Percentiles rank a stretch among this genome's conserved stretches.
phyloP scores from a whole-genome alignment of 1,140 invertebrate species.

The Penaeus indicus region DNA sequence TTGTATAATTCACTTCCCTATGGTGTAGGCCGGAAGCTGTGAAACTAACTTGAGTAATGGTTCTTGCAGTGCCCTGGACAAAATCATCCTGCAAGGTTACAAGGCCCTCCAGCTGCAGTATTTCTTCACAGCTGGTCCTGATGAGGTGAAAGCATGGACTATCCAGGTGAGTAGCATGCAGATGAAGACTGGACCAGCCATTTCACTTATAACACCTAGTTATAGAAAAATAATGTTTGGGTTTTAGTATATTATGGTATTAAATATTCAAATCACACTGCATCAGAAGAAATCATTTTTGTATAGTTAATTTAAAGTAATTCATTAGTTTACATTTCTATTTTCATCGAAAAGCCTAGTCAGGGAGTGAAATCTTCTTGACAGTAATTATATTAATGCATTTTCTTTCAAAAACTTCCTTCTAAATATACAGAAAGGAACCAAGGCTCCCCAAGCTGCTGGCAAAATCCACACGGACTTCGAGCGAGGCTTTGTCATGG shows the following conservation, averaged over 20 bases:
- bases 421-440: constrained; percentile 83
- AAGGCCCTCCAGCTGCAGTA: constrained; percentile 95
- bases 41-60: too few species aligned
- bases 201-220: neutral
- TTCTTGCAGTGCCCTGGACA: constrained; percentile 85
- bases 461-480: constrained; percentile 99
- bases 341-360: neutral
- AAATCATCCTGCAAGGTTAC: constrained; percentile 98
- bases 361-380: neutral
- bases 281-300: too few species aligned
- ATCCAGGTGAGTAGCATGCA: constrained; percentile 82
- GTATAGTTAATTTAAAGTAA: too few species aligned
- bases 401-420: neutral
- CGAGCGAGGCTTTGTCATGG: constrained; percentile 99
- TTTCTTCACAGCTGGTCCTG: constrained; percentile 95
- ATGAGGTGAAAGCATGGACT: constrained; percentile 99
- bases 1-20: too few species aligned
- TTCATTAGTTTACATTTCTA: neutral
- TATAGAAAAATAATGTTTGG: too few species aligned
- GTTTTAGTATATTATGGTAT: too few species aligned
- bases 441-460: constrained; percentile 98
- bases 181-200: too few species aligned
- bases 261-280: too few species aligned
- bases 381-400: neutral
- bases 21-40: too few species aligned